Evolutionary conservation across 2,888 invertebrate species (phyloP), one percentile per base, ranked within the genome.

Genomic region (Acholoe squamosa): DNA sequence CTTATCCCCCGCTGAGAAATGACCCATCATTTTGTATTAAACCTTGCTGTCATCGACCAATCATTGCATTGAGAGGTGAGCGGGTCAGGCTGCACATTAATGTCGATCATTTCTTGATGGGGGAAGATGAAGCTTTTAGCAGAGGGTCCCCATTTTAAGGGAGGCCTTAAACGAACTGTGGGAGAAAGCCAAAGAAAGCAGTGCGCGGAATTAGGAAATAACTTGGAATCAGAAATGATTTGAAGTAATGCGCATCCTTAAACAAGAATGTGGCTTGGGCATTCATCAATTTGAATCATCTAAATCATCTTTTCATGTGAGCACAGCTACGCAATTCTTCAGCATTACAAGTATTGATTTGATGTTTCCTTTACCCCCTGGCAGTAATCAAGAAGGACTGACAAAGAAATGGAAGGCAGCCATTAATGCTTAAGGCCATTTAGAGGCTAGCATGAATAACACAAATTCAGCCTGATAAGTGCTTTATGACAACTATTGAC

Each of bases 21-120:
- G 86, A 54, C 14, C 54, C 43, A n/a, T 86, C 31, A 52, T 54
- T 86, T n/a, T 86, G 86, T 28, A 52, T 86, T 86, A 86, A 86
- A 56, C 86, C 52, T 16, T 86, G 54, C 56, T 86, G 86, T 86
- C 86, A 86, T 86, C 86, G 52, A 86, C 86, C 86, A 86, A 86
- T 86, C 86, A 86, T 86, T 86, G n/a, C 54, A 86, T 86, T 31
- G 54, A 54, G 54, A 86, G 86, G 52, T 86, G 86, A 80, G 54
- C 52, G 56, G 86, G 86, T 86, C 86, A 54, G 86, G 52, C 31
- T 12, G 28, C 5, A 54, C 86, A 52, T 86, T 52, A 86, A 54
- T 86, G 86, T 86, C 56, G 56, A 86, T 86, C 86, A 86, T 54
- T 86, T 56, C 86, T 52, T 86, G 56, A 86, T 54, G 52, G 86